Base-by-base conservation (phyloP, 2,888 invertebrate genomes). In the Eilema sororculum region DNA sequence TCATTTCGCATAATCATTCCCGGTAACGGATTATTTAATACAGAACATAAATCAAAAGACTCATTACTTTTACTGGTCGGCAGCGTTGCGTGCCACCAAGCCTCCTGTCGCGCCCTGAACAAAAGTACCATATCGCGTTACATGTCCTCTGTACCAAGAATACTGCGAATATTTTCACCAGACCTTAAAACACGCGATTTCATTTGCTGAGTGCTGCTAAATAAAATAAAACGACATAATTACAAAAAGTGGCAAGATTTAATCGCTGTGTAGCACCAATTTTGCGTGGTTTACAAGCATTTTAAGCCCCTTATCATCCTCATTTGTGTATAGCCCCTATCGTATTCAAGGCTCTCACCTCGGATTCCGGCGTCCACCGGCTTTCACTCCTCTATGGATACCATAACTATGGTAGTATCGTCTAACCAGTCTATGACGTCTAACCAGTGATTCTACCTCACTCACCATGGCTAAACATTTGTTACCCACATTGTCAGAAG, bases 1-100 rank as follows among this genome's bases (percentile, higher is more conserved):
- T 64, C 64, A 64, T 64, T 28, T 74, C 69, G 67, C 64, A 46
- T 70, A 69, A 20, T 73, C 66, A 74, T 72, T 77, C 65, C 72
- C 61, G 59, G 20, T 33, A 68, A 69, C 73, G 71, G 69, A 67
- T 62, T 71, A 66, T 72, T 68, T 82, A 78, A 81, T 75, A 75
- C 67, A 77, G 68, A 75, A 65, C 68, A 87, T 88, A 86, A 87
- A 88, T 85, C 84, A 88, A 80, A 81, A 78, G 66, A 59, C 57
- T 78, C 72, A 83, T 85, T 82, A 82, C 41, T 69, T 59, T 66
- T 37, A 12, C 66, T 75, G 66, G 61, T 65, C 69, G 65, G 74
- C 73, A 75, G 74, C 73, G 62, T 90, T 71, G 91, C 91, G 91
- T 91, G 91, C 74, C 73, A 87, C 86, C 90, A 84, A 88, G 89